Evolutionary conservation across 1,140 invertebrate species (phyloP), one percentile per base, ranked within the genome.

Genomic region (Drosophila nikananu): DNA sequence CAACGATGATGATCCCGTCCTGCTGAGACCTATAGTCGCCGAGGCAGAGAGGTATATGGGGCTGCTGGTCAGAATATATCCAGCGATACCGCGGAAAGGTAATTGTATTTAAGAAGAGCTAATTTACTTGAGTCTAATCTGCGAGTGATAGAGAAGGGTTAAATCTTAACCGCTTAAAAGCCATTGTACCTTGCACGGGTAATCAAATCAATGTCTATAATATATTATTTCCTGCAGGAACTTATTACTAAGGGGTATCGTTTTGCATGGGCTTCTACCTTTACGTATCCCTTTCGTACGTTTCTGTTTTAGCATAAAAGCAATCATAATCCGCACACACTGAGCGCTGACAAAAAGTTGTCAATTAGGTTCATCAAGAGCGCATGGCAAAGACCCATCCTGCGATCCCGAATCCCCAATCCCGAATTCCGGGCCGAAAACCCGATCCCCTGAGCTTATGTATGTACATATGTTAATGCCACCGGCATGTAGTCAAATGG

Each of bases 321-420:
- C 84, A 89, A 89, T 89, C 84, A 89, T 89, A 89, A 89, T 89
- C 78, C 84, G 74, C 86, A 84, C 81, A 87, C 77, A 73, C 68
- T 61, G 71, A 89, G 70, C 83, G 73, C 86, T 89, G 84, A 89
- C 84, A 89, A 89, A 89, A 89, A 89, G 77, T 89, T 89, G 84
- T 89, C 84, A 89, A 89, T 89, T 89, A 89, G 76, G 84, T 84
- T 78, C 73, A 89, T 89, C 84, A 84, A 78, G 66, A 74, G 65
- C 42, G 73, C 73, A 81, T 77, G 77, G 77, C 58, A 65, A 51
- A 32, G 41, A 44, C 41, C 51, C 51, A 39, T 39, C 41, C 58
- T 23, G 32, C 30, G 27, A n/a, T n/a, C 30, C 30, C 52, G 21
- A 37, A 23, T n/a, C 30, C 46, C 58, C 37, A 55, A 66, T 4